These are phyloP conservation scores for Spilarctia lutea DNA, from an alignment of 2,888 invertebrate species.

Conservation along the genomic window DNA sequence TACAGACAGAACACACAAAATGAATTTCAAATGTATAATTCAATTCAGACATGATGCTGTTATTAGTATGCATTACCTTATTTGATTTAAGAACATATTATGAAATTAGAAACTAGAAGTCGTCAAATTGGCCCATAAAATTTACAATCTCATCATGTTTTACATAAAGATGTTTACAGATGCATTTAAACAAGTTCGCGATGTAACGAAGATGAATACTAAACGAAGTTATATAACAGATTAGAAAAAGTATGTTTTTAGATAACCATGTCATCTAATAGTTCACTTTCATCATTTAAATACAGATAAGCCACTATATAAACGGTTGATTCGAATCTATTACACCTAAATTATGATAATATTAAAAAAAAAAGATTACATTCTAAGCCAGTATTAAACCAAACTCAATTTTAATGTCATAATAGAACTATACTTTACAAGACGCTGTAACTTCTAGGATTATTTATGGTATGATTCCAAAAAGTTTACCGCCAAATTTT, in stretches of 20 bases:
- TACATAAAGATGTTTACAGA: slow-evolving; percentile 24
- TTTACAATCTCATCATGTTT: slow-evolving; percentile 32
- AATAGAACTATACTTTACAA: not conserved
- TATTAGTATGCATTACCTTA: not conserved
- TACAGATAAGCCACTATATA: not conserved
- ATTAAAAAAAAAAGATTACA: not conserved
- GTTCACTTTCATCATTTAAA: slow-evolving; percentile 1
- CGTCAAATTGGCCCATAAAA: slow-evolving; percentile 17
- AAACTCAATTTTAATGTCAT: not conserved
- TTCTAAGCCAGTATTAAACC: not conserved
- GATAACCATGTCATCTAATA: slow-evolving; percentile 11
- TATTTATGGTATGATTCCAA: not conserved
- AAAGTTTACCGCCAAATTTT: not conserved
- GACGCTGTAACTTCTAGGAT: not conserved
- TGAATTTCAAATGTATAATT: not conserved
- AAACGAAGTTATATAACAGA: slow-evolving; percentile 16
- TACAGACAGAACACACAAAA: not conserved
- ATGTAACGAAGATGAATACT: slow-evolving; percentile 21
- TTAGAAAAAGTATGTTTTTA: slow-evolving; percentile 18
- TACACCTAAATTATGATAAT: not conserved
- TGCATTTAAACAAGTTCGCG: slow-evolving; percentile 25
- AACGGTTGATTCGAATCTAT: not conserved
- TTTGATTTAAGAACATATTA: slow-evolving; percentile 1
- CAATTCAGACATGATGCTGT: not conserved
- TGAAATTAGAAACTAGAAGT: slow-evolving; percentile 18